Base-by-base conservation (phyloP, 2,797 vertebrate genomes). In the Catamblyrhynchus diadema region DNA sequence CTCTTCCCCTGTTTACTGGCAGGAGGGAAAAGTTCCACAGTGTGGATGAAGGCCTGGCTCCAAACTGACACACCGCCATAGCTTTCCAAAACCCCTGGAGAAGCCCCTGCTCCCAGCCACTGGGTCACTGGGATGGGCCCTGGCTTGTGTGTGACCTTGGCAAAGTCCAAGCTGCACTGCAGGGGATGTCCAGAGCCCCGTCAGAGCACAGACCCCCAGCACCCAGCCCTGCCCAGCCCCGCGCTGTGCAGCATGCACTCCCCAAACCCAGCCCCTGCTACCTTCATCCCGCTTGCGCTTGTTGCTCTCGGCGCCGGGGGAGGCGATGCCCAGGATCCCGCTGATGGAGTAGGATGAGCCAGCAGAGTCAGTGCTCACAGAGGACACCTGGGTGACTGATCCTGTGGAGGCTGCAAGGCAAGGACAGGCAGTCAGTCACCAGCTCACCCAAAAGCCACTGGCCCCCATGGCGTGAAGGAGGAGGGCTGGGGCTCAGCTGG, bases 301-400 rank as follows among this genome's bases (percentile, higher is more conserved):
- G 98, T 98, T 99, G 94, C 98, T 98, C 48, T 99, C 99, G 0
- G 98, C 97, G 48, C 98, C 98, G 1, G 99, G 99, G 84, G 99
- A 99, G 7, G 98, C 97, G 80, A 99, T 99, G 93, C 99, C 99
- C 98, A 99, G 98, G 98, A 99, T 99, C 91, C 99, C 99, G 6
- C 99, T 99, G 97, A 99, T 99, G 95, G 99, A 99, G 97, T 99
- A 99, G 30, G 99, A 99, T 12, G 99, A 99, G 94, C 99, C 99
- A 0, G 99, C 99, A 0, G 99, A 98, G 94, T 99, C 99, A 0
- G 98, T 99, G 98, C 98, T 99, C 93, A 99, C 99, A 0, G 98
- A 99, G 1, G 99, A 99, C 96, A 99, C 99, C 97, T 99, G 99
- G 57, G 99, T 99, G 95, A 98, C 98, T 1, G 99, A 99, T 75